A percentile compares a stretch with the other conserved stretches of the same genome.
Conservation (phyloP, 2,888 invertebrate species). For the Drosophila paramelanica region DNA sequence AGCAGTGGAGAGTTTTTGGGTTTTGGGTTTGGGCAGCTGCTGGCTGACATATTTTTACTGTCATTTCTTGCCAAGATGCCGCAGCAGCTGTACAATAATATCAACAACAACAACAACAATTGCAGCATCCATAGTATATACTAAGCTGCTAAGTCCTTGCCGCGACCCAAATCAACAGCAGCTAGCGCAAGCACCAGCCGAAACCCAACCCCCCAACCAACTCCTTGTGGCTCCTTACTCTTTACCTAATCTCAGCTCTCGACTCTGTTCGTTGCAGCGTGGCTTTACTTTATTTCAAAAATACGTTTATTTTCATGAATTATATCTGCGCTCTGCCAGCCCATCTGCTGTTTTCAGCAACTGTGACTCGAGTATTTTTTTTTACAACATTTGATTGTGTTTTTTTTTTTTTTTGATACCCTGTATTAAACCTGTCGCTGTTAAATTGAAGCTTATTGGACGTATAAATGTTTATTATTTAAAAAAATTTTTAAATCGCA, state of each 20-base stretch:
- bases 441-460: too few relatives aligned
- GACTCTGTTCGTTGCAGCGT: conserved; percentile 15
- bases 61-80: conserved; percentile 56
- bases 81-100: conserved; percentile 34
- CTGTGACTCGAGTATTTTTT: not conserved
- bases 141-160: conserved; percentile 74
- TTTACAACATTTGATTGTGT: not conserved
- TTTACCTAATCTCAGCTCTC: conserved; percentile 24
- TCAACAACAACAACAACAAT: conserved; percentile 8
- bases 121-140: conserved; percentile 21
- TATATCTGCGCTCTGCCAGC: conserved; percentile 34
- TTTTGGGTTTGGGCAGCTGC: conserved; percentile 17
- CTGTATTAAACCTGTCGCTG: not conserved
- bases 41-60: conserved; percentile 74
- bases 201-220: not conserved
- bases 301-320: conserved; percentile 49
- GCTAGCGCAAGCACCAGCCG: not conserved
- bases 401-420: conserved; percentile 5
- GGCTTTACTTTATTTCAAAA: conserved; percentile 45
- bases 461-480: too few relatives aligned
- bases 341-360: conserved; percentile 9
- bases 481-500: too few relatives aligned
- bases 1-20: conserved; percentile 19
- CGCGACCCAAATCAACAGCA: conserved; percentile 72
- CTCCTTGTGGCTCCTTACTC: conserved; percentile 2